These are phyloP conservation scores for Mnemiopsis leidyi DNA, from an alignment of 37 sponge, comb jelly and placozoan species.

Conservation along the genomic window DNA sequence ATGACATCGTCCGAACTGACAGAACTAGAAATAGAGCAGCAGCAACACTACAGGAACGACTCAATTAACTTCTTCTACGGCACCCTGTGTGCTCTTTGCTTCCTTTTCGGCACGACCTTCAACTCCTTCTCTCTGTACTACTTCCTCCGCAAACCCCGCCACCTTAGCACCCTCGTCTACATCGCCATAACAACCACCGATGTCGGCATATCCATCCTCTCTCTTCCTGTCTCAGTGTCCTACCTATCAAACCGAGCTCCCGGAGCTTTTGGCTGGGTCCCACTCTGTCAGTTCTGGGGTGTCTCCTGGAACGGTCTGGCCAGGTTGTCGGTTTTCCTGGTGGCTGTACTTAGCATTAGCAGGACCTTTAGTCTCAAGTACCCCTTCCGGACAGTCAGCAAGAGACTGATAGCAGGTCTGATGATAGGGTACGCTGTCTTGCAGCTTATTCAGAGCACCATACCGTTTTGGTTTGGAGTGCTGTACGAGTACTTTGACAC, in stretches of 20 bases:
- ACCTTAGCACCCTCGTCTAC: conserved; percentile 6
- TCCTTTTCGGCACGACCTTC: background rate
- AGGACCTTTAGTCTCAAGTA: background rate
- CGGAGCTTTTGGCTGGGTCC: background rate
- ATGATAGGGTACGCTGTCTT: background rate
- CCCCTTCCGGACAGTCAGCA: background rate
- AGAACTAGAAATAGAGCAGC: background rate
- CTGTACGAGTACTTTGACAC: conserved; percentile 29
- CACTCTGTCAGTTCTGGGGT: background rate
- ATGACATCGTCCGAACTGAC: too few relatives aligned
- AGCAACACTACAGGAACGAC: background rate
- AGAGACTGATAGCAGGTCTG: background rate
- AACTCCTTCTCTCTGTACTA: background rate
- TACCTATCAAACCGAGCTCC: background rate
- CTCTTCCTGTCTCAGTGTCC: background rate
- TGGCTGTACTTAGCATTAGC: background rate
- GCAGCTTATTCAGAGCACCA: background rate
- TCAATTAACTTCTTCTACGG: background rate
- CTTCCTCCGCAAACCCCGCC: background rate
- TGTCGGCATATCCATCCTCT: background rate
- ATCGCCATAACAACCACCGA: background rate
- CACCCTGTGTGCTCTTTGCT: background rate
- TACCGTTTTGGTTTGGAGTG: conserved; percentile 2
- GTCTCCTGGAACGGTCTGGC: conserved; percentile 5
- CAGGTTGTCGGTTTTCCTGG: background rate